phyloP scores from a whole-genome alignment of 2,113 vertebrate genomes.

The Spea multiplicata region DNA sequence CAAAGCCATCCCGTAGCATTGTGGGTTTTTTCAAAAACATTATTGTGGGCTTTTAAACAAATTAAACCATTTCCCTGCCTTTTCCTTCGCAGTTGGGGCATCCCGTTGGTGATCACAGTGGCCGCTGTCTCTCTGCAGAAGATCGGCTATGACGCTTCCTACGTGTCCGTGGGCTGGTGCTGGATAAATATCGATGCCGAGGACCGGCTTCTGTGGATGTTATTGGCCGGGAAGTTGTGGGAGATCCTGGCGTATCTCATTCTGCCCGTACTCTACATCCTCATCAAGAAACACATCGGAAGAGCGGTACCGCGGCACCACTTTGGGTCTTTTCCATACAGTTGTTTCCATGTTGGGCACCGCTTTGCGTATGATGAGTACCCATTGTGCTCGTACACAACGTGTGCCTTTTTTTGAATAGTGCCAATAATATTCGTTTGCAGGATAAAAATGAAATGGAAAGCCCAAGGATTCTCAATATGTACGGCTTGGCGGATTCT shows the following conservation, averaged over 20 bases:
- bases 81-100: slow-evolving; percentile 76
- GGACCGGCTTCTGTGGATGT: slow-evolving; percentile 89
- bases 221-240: slow-evolving; percentile 90
- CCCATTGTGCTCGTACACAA: no score
- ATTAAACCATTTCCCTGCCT: background rate
- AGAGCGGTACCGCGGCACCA: slow-evolving; percentile 68
- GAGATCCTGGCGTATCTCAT: slow-evolving; percentile 88
- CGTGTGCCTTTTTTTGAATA: no score
- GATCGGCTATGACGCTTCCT: slow-evolving; percentile 90
- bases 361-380: no score
- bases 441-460: no score
- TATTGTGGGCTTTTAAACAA: no score
- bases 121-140: slow-evolving; percentile 79
- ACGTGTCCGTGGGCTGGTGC: slow-evolving; percentile 96
- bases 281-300: slow-evolving; percentile 87
- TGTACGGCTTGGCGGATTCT: no score
- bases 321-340: no score
- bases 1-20: no score
- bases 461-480: no score
- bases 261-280: slow-evolving; percentile 84
- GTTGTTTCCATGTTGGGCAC: no score
- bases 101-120: slow-evolving; percentile 82
- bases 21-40: no score
- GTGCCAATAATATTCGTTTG: no score
- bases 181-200: slow-evolving; percentile 79